phyloP scores from a whole-genome alignment of 2,797 vertebrate species.

The Tapirus indicus region DNA sequence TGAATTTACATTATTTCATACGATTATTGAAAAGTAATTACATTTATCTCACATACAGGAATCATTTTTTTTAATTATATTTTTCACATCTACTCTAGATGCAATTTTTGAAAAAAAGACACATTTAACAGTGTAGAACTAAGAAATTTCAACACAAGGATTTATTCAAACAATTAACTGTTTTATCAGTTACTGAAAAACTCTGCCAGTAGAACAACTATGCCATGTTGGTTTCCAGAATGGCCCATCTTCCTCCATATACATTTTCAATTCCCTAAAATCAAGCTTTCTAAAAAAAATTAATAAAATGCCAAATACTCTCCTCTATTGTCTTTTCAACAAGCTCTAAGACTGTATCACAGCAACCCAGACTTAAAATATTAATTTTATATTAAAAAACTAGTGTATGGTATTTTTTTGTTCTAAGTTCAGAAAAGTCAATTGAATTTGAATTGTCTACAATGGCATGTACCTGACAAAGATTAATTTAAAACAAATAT shows the following conservation, averaged over 20 bases:
- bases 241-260: background rate
- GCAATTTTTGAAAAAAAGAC: background rate
- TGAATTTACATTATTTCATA: background rate
- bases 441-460: slow-evolving; percentile 86
- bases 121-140: background rate
- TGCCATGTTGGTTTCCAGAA: background rate
- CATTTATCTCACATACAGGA: background rate
- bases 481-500: slow-evolving; percentile 87
- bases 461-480: slow-evolving; percentile 86
- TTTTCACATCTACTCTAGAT: background rate
- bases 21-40: background rate
- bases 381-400: slow-evolving; percentile 86
- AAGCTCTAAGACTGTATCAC: slow-evolving; percentile 82
- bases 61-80: background rate
- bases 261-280: slow-evolving; percentile 14
- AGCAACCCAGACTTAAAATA: slow-evolving; percentile 84
- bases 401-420: slow-evolving; percentile 84
- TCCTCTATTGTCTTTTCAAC: slow-evolving; percentile 78
- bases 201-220: slow-evolving; percentile 2
- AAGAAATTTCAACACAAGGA: slow-evolving; percentile 36
- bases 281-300: background rate
- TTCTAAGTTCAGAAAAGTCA: slow-evolving; percentile 85
- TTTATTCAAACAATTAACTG: background rate
- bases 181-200: background rate
- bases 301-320: slow-evolving; percentile 8